Percentiles rank a stretch among this genome's conserved stretches.
phyloP scores from a whole-genome alignment of 2,113 vertebrate genomes.

The Stegostoma tigrinum region DNA sequence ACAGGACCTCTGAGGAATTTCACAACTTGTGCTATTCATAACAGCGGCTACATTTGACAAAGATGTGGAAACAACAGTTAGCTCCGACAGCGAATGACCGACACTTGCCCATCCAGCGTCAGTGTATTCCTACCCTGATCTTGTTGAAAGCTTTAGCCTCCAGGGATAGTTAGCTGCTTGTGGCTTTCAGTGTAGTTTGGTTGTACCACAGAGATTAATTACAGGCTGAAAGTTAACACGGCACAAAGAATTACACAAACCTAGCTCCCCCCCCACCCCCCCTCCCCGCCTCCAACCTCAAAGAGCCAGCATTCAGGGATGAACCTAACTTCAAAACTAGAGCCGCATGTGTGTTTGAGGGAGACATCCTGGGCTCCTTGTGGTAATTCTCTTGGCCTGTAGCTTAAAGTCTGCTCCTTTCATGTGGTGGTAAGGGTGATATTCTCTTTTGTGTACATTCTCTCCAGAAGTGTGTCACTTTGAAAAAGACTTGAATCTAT shows the following conservation, averaged over 20 bases:
- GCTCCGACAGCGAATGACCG: neutral
- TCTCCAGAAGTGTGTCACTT: conserved; percentile 43
- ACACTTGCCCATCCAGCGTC: neutral
- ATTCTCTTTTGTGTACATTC: conserved; percentile 46
- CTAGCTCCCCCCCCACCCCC: conserved; percentile 46
- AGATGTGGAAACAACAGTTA: neutral
- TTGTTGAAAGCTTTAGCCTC: conserved; percentile 33
- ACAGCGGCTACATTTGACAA: neutral
- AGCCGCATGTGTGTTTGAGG: conserved; percentile 47
- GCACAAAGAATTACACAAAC: conserved; percentile 42
- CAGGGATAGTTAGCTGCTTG: conserved; percentile 40
- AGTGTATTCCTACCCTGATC: neutral
- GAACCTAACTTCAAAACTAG: conserved; percentile 62
- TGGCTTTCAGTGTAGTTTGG: conserved; percentile 38
- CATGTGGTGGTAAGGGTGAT: conserved; percentile 56
- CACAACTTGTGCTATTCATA: neutral
- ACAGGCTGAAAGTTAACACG: conserved; percentile 56
- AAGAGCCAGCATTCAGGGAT: conserved; percentile 65
- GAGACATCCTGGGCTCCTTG: conserved; percentile 62
- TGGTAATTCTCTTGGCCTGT: conserved; percentile 56
- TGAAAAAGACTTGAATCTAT: conserved; percentile 44
- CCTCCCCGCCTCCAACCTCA: conserved; percentile 45
- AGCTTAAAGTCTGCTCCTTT: conserved; percentile 64
- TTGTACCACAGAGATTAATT: conserved; percentile 63
- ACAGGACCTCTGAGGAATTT: neutral